These are phyloP conservation scores for Wiebesia pumilae DNA, from an alignment of 1,140 invertebrate species.

Conservation along the genomic window DNA sequence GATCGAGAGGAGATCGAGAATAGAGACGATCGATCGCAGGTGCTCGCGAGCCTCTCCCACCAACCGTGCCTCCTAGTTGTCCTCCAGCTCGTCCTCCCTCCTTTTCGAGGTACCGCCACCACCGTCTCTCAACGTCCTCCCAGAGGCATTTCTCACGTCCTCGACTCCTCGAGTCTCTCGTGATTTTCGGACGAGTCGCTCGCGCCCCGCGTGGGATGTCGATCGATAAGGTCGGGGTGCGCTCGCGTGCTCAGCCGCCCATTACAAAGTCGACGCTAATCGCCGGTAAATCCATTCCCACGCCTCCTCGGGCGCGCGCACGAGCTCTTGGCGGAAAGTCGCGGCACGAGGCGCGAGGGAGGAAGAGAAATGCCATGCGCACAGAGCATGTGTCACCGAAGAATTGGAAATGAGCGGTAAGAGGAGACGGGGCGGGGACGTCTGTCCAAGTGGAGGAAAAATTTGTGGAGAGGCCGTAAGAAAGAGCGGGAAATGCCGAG, in stretches of 20 bases:
- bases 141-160: not conserved
- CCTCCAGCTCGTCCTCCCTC: no score
- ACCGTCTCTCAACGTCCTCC: no score
- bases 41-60: no score
- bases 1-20: no score
- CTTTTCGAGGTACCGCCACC: no score
- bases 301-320: not conserved
- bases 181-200: not conserved
- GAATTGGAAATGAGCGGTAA: not conserved
- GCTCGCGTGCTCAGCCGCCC: not conserved
- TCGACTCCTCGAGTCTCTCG: not conserved
- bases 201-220: not conserved
- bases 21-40: no score
- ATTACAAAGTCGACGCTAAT: constrained; percentile 29
- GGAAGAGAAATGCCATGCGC: not conserved
- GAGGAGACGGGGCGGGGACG: not conserved
- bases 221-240: constrained; percentile 6
- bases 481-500: not conserved
- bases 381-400: not conserved
- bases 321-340: not conserved
- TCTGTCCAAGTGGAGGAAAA: not conserved
- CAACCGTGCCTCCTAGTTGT: no score
- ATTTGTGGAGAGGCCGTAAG: not conserved
- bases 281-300: constrained; percentile 24
- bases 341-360: not conserved